Conservation (phyloP, 2,797 vertebrate species). For the Eptatretus atami region DNA sequence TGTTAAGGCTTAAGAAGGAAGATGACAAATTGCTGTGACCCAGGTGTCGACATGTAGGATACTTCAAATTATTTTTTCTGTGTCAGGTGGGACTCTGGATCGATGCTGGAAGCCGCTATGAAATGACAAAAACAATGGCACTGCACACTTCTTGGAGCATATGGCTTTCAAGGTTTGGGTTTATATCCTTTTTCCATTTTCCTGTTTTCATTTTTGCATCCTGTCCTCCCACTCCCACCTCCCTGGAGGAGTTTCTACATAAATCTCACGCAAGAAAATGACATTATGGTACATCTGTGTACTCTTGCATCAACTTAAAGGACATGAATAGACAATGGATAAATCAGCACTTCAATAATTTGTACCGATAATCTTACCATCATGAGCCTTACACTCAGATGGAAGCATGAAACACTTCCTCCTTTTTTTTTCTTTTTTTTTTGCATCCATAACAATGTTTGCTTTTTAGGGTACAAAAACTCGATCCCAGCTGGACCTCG, state of each 20-base stretch:
- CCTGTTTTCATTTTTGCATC: constrained; percentile 8
- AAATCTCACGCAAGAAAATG: too few relatives aligned
- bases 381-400: not conserved
- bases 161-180: constrained; percentile 58
- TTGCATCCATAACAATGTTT: constrained; percentile 4
- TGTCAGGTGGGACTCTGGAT: constrained; percentile 70
- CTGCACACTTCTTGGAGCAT: constrained; percentile 61
- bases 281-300: not conserved
- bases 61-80: constrained; percentile 7
- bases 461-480: constrained; percentile 35
- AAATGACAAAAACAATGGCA: constrained; percentile 48
- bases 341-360: not conserved
- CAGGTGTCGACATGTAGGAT: not conserved
- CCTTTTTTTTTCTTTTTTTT: not conserved
- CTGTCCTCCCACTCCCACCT: constrained; percentile 8
- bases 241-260: not conserved
- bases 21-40: not conserved
- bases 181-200: too few relatives aligned
- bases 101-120: constrained; percentile 40
- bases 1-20: not conserved
- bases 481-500: constrained; percentile 32
- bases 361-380: not conserved
- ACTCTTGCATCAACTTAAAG: not conserved
- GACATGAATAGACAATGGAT: too few relatives aligned
- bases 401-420: rapidly evolving